Conservation (phyloP, 2,888 invertebrate genomes). For the Eupithecia subfuscata region DNA sequence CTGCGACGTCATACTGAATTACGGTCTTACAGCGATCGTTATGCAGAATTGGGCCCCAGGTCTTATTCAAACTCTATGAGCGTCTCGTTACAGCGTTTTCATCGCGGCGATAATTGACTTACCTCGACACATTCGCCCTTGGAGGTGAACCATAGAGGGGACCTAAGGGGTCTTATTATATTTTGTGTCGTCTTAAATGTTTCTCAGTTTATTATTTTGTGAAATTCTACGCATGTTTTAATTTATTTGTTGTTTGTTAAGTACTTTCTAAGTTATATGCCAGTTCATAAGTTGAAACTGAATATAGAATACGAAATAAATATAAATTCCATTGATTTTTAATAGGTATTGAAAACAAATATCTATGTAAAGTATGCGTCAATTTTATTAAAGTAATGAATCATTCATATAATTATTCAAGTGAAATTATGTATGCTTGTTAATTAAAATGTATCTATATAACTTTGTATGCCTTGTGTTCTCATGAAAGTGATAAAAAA, state of each 20-base stretch:
- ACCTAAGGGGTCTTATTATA: background rate
- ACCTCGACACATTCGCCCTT: background rate
- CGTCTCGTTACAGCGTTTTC: background rate
- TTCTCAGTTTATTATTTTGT: slow-evolving; percentile 25
- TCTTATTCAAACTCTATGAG: background rate
- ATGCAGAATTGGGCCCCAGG: background rate
- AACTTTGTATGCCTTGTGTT: background rate
- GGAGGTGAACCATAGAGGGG: background rate
- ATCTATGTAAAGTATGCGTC: background rate
- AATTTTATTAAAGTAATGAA: background rate
- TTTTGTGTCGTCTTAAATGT: slow-evolving; percentile 15
- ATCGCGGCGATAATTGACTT: slow-evolving; percentile 1
- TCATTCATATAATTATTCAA: background rate
- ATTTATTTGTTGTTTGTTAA: slow-evolving; percentile 43
- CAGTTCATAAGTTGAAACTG: background rate
- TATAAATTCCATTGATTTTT: background rate
- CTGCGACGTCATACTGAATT: background rate
- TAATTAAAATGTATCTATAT: background rate
- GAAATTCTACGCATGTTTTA: slow-evolving; percentile 43
- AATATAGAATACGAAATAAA: background rate
- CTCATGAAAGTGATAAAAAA: background rate
- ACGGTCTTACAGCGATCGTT: background rate
- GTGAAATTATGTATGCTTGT: background rate
- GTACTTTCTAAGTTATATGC: slow-evolving; percentile 4
- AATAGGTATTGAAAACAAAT: background rate